Evolutionary conservation across 1,140 invertebrate genomes (phyloP).

Genomic region (Stegodyphus mimosarum): DNA sequence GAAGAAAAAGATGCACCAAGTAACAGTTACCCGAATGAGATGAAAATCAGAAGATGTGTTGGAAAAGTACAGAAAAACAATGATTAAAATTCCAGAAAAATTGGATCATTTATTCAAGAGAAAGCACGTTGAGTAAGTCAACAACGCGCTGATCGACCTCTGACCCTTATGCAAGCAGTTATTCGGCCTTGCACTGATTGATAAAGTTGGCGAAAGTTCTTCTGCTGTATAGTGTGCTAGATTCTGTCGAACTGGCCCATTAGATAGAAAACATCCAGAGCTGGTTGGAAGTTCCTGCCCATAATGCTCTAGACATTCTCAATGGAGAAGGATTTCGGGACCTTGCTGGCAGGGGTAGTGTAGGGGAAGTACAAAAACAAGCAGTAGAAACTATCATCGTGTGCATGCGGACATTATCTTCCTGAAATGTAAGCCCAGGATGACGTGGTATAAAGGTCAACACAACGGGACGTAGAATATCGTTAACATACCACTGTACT

Average conservation of each 20-base stretch:
- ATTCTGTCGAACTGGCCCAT: neutral
- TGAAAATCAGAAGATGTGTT: too few species aligned
- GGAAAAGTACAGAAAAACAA: too few species aligned
- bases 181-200: neutral
- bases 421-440: neutral
- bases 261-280: neutral
- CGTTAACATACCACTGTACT: neutral
- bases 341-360: neutral
- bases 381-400: neutral
- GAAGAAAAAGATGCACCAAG: too few species aligned
- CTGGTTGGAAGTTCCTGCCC: neutral
- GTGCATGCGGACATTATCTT: neutral
- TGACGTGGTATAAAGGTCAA: neutral
- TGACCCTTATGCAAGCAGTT: too few species aligned
- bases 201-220: neutral
- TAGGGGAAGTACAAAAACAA: neutral
- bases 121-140: too few species aligned
- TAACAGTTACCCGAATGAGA: too few species aligned
- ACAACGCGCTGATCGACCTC: too few species aligned
- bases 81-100: too few species aligned
- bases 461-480: neutral
- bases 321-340: neutral
- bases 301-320: neutral
- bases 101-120: too few species aligned
- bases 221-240: neutral